Evolutionary conservation across 2,888 invertebrate genomes (phyloP), one percentile per base, ranked within the genome.

Genomic region (Nesidiocoris tenuis): DNA sequence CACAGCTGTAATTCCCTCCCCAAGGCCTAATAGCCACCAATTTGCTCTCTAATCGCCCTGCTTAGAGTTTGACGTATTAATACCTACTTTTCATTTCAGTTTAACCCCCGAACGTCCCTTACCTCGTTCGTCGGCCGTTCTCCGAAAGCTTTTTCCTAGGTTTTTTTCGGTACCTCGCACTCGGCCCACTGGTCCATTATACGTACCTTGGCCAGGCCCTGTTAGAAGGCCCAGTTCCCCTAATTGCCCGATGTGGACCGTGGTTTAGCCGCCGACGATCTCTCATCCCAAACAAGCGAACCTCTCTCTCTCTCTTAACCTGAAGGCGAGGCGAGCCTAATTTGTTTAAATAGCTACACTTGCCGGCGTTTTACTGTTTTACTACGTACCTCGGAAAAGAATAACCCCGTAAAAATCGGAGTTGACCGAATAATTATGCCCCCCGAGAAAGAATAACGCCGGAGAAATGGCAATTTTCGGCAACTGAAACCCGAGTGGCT

Each of bases 31-130:
- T 72, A 72, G 72, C 72, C 72, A 61, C 59, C 61, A 72, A 61
- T 72, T 72, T 61, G 61, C 61, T 24, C 72, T 72, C 72, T 72
- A 72, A 72, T 72, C 72, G 72, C 72, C 61, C 72, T 72, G 72
- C 72, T 72, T 61, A 72, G 72, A 18, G 72, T 72, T 72, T 72
- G 72, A 72, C 72, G 63, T 63, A 72, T 72, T 72, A 72, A 72
- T 72, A 72, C 72, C 72, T 63, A 72, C 72, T 72, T 72, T 72
- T 72, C 72, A 72, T 72, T 72, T 72, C 72, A 17, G 72, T 72
- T 72, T 19, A 56, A 39, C 72, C 63, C 63, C 68, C 21, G n/a
- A 61, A 66, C 1, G 21, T 16, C 56, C 67, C 67, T 39, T 67
- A 19, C 17, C 19, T 54, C 21, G 39, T 12, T 39, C 67, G 54